Evolutionary conservation across 2,888 invertebrate species (phyloP).

Genomic region (Coelinius sp.): DNA sequence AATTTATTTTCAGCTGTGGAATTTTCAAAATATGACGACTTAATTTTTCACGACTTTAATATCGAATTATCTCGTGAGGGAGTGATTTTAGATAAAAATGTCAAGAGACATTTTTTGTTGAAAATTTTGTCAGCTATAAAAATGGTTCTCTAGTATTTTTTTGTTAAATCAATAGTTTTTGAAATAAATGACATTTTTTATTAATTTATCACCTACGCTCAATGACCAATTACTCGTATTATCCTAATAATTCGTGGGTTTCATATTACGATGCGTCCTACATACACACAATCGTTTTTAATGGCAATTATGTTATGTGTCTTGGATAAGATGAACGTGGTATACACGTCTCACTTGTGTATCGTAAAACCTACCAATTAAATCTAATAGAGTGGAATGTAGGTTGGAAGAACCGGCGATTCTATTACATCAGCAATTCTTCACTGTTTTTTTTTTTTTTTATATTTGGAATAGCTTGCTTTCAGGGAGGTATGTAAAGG

Average conservation of each 20-base stretch:
- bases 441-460: neutral
- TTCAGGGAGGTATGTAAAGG: neutral
- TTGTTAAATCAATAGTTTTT: too few relatives aligned
- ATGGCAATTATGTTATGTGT: conserved; percentile 40
- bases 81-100: too few relatives aligned
- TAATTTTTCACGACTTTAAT: too few relatives aligned
- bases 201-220: conserved; percentile 15
- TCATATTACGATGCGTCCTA: conserved; percentile 41
- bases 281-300: conserved; percentile 36
- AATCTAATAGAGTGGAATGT: conserved; percentile 39
- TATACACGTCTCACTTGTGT: conserved; percentile 22
- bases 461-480: neutral
- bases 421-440: conserved; percentile 27
- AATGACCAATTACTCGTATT: conserved; percentile 1
- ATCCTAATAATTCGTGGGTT: conserved; percentile 29
- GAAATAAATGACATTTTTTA: neutral
- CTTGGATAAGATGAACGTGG: conserved; percentile 35
- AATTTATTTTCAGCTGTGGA: too few relatives aligned
- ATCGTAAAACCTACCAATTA: conserved; percentile 39
- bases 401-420: conserved; percentile 34
- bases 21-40: too few relatives aligned
- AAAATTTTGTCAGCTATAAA: too few relatives aligned
- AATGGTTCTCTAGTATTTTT: too few relatives aligned
- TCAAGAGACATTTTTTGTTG: too few relatives aligned
- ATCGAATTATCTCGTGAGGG: too few relatives aligned